Conservation (phyloP, 2,113 vertebrate species). For the Dipodomys merriami region DNA sequence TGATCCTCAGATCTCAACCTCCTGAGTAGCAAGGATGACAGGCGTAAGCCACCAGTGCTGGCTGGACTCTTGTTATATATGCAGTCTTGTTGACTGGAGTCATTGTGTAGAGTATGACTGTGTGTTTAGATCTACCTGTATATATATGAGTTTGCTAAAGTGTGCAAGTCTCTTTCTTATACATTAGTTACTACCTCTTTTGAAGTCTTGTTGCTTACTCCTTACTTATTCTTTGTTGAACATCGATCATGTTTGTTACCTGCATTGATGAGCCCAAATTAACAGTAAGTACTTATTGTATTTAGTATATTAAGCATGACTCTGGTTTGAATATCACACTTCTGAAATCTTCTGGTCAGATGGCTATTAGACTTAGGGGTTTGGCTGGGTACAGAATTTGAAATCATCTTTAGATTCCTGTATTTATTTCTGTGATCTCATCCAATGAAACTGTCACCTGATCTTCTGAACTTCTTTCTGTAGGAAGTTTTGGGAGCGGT, state of each 20-base stretch:
- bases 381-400: not conserved
- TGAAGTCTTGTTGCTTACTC: not conserved
- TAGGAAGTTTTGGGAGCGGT: conserved; percentile 99
- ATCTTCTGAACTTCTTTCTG: conserved; percentile 67
- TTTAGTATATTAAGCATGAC: not conserved
- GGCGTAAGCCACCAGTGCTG: too few species aligned
- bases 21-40: too few species aligned
- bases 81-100: too few species aligned
- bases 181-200: conserved; percentile 1
- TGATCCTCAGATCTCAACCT: too few species aligned
- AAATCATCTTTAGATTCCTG: conserved; percentile 48
- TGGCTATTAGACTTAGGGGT: not conserved
- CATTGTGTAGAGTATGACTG: not conserved
- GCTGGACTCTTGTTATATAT: too few species aligned
- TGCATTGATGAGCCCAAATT: not conserved
- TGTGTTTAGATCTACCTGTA: not conserved
- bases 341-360: not conserved
- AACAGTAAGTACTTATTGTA: not conserved
- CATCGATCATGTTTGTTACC: not conserved
- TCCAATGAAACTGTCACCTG: conserved; percentile 23
- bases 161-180: not conserved
- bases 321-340: conserved; percentile 1
- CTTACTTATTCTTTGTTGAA: too few species aligned
- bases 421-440: conserved; percentile 55
- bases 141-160: not conserved